Evolutionary conservation across 2,113 vertebrate species (phyloP), one percentile per base, ranked within the genome.

Genomic region (Hippocampus abdominalis): DNA sequence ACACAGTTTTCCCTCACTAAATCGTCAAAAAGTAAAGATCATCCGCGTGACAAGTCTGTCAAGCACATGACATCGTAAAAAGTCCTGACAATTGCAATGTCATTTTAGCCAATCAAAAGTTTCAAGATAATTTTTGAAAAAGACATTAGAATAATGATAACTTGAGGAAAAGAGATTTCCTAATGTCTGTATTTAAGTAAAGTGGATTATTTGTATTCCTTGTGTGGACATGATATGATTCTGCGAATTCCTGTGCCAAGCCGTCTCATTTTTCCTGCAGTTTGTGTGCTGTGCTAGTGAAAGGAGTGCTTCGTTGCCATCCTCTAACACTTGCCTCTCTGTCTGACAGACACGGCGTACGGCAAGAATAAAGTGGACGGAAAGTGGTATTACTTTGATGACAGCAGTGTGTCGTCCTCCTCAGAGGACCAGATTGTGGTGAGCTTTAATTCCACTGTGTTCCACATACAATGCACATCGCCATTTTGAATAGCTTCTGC

Each of bases 371-470:
- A 95, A 74, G 86, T 92, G 75, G 95, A 95, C 0, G 89, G 90
- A 51, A 95, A 95, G 73, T 98, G 96, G 96, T 95, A 98, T 91
- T 94, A 96, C 90, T 98, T 98, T 53, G 96, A 98, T 3, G 96
- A 98, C 81, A 98, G 94, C 89, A 98, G 92, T 0, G 96, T 98
- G 21, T 98, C 95, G 0, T 77, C 93, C 71, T 95, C 96, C 75
- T 92, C 95, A 44, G 96, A 98, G 87, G 96, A 98, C 86, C 95
- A 98, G 91, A 98, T 98, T 86, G 96, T 98, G 94, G 96, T 98
- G 84, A 94, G 96, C 91, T 53, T 53, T 42, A 2, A 65, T 15
- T 65, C 20, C 60, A n/a, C 3, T n/a, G 3, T 57, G 8, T 13
- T 48, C 57, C 60, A 21, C 32, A n/a, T 40, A 63, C 60, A 63